Evolutionary conservation across 2,888 invertebrate species (phyloP), one percentile per base, ranked within the genome.

Genomic region (Dinocampus coccinellae): DNA sequence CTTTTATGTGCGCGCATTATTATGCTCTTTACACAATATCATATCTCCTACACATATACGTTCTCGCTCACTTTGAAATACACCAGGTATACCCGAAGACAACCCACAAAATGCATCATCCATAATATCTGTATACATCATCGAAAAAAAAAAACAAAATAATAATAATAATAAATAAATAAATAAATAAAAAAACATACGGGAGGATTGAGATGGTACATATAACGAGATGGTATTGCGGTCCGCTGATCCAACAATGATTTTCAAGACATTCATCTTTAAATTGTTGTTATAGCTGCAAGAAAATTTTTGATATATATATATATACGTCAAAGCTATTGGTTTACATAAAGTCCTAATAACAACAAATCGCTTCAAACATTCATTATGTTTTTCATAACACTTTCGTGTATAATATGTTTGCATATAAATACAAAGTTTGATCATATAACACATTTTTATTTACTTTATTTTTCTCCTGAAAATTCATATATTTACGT

Each of bases 251-350:
- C 66, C 63, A 69, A 72, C 52, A 69, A 73, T 55, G 57, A 57
- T 75, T 77, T 73, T 72, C 20, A 57, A 73, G 71, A 76, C 72
- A 69, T 78, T 71, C 61, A 70, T 75, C 75, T 83, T 85, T 84
- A 85, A 86, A 86, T 83, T 86, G 84, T 86, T 87, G 81, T 86
- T 84, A 80, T 86, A 86, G 86, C 86, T 86, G 86, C 83, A 82
- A 75, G 78, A 82, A 78, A 73, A 78, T 72, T 75, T 69, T 75
- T 47, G 16, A 16, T 47, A 81, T 83, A 34, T 34, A 20, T 20
- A 20, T 34, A 4, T 33, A 29, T n/a, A 29, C 33, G 13, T 79
- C 74, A 74, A 53, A 73, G 74, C 78, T 81, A 78, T 81, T 81
- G 79, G 77, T 73, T 68, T 75, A 70, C 75, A 76, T 74, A 73